Evolutionary conservation across 2,888 invertebrate species (phyloP).

Genomic region (Mechanitis mazaeus): DNA sequence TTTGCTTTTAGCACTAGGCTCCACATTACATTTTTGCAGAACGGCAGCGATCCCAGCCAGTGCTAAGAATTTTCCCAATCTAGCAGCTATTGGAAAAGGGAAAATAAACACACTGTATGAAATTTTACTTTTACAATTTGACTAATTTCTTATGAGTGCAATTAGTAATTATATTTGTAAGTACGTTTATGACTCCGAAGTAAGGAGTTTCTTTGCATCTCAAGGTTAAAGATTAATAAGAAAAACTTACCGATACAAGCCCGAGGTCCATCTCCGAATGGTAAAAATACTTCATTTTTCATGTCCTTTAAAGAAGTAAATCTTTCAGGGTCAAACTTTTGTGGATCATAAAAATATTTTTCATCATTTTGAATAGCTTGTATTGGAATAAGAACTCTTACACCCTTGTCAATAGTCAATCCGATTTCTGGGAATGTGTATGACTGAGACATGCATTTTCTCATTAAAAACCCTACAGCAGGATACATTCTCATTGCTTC

Average conservation of each 20-base stretch:
- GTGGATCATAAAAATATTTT: conserved; percentile 54
- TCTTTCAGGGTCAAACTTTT: conserved; percentile 58
- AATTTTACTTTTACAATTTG: too few species aligned
- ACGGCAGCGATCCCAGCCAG: conserved; percentile 56
- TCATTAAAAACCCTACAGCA: conserved; percentile 54
- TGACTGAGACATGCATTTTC: conserved; percentile 53
- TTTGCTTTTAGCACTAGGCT: conserved; percentile 24
- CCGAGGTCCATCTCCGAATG: conserved; percentile 65
- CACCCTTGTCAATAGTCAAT: conserved; percentile 53
- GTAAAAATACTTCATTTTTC: conserved; percentile 52
- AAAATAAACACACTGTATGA: neutral
- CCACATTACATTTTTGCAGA: conserved; percentile 33
- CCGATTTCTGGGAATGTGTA: conserved; percentile 61
- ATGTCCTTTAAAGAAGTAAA: conserved; percentile 47
- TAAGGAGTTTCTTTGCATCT: too few species aligned
- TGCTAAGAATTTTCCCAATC: conserved; percentile 61
- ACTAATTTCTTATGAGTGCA: too few species aligned
- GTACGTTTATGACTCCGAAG: too few species aligned
- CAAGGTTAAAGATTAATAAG: too few species aligned
- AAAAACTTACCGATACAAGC: conserved; percentile 58
- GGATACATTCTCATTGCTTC: conserved; percentile 66
- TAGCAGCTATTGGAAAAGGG: conserved; percentile 47
- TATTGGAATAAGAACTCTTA: conserved; percentile 55
- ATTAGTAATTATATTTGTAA: too few species aligned
- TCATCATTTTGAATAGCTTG: conserved; percentile 62